phyloP scores from a whole-genome alignment of 2,113 vertebrate species.

The Pterocles burchelli region DNA sequence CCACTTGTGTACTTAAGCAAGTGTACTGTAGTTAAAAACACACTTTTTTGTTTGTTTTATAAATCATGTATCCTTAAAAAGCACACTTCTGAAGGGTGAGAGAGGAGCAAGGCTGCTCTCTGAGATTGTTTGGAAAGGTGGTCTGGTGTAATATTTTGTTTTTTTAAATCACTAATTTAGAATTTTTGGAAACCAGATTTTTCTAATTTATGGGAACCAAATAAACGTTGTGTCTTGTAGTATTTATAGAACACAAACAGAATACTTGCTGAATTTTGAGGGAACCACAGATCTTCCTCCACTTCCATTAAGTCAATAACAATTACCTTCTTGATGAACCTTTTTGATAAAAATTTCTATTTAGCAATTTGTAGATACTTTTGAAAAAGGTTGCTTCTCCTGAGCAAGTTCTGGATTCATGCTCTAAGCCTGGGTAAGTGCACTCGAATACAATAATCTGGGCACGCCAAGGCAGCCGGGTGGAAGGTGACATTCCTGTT shows the following conservation, averaged over 20 bases:
- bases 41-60: conserved; percentile 29
- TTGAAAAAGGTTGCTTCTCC: conserved; percentile 62
- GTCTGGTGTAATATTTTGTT: conserved; percentile 61
- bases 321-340: conserved; percentile 56
- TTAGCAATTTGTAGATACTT: conserved; percentile 70
- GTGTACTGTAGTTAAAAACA: conserved; percentile 50
- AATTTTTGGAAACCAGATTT: conserved; percentile 70
- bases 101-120: conserved; percentile 40
- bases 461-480: conserved; percentile 1
- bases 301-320: conserved; percentile 48
- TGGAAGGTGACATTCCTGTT: not conserved
- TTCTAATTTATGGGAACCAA: conserved; percentile 78
- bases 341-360: conserved; percentile 78
- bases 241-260: conserved; percentile 69
- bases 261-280: conserved; percentile 72
- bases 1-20: conserved; percentile 60
- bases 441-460: not conserved
- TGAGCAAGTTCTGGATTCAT: conserved; percentile 13
- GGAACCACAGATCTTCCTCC: conserved; percentile 60
- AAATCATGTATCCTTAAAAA: conserved; percentile 68
- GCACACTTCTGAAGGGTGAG: conserved; percentile 73
- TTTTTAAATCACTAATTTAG: conserved; percentile 60
- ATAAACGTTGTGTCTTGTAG: conserved; percentile 64
- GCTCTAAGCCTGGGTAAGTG: conserved; percentile 22
- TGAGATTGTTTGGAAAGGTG: conserved; percentile 28